Evolutionary conservation across 2,113 vertebrate genomes (phyloP).

Genomic region (Neoarius graeffei): DNA sequence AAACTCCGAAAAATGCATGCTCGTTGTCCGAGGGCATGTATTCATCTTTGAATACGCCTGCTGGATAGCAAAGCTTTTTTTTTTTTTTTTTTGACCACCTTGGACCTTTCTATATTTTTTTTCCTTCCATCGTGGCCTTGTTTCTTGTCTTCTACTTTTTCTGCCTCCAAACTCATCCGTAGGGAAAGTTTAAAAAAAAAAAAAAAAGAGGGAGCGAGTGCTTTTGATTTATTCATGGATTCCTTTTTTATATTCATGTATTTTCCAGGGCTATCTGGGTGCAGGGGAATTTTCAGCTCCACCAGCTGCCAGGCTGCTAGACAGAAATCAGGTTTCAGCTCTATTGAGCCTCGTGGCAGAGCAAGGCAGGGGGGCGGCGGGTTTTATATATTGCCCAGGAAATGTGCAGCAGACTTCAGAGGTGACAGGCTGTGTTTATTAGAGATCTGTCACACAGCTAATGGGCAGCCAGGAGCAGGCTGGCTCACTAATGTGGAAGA

Average conservation of each 20-base stretch:
- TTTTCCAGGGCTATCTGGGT: constrained; percentile 74
- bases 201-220: constrained; percentile 48
- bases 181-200: constrained; percentile 56
- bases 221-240: constrained; percentile 77
- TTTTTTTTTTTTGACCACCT: constrained; percentile 57
- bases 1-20: constrained; percentile 25
- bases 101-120: not conserved
- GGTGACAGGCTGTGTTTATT: constrained; percentile 82
- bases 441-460: constrained; percentile 80
- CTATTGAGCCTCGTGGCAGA: constrained; percentile 68
- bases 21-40: constrained; percentile 22
- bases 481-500: constrained; percentile 64
- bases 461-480: constrained; percentile 71
- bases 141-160: constrained; percentile 23
- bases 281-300: constrained; percentile 71
- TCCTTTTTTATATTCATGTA: constrained; percentile 77
- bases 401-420: constrained; percentile 77
- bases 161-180: constrained; percentile 56
- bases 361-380: constrained; percentile 56
- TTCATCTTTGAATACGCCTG: constrained; percentile 9
- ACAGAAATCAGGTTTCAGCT: constrained; percentile 76
- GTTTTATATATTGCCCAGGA: constrained; percentile 74
- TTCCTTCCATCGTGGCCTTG: constrained; percentile 48
- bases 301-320: constrained; percentile 59
- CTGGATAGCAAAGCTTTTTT: constrained; percentile 53